Base-by-base conservation (phyloP, 2,888 invertebrate species). In the Eupithecia vulgata region DNA sequence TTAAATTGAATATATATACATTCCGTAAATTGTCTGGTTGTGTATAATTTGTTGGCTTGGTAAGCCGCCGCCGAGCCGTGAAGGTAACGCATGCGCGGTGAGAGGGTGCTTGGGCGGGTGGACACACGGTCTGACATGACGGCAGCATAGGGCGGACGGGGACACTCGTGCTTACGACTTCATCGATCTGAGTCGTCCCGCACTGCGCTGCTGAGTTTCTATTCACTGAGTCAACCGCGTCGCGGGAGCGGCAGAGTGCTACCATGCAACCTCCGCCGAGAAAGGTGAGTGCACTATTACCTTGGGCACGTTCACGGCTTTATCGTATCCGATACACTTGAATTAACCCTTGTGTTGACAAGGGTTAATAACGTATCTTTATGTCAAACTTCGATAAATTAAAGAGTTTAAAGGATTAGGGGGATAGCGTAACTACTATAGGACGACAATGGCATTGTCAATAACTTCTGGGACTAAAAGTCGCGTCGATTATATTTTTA, bases 251-350 rank as follows among this genome's bases (percentile, higher is more conserved):
- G 75, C 76, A 72, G 70, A 76, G 72, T 70, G 72, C 79, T 90
- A 91, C 86, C 94, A 97, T 97, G 97, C 97, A 97, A 96, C 97
- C 97, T 87, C 97, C 97, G 87, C 97, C 97, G 89, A 96, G 97
- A 94, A 97, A 97, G 97, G 97, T 97, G 95, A 96, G 95, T 89
- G 65, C 67, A 78, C 75, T 30, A n/a, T n/a, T n/a, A 62, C 21
- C 67, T 45, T 62, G 48, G 48, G 10, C 7, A 69, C 71, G 59
- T 64, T 35, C 70, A 74, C 71, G 61, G 57, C 25, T 52, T 66
- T 59, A 52, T 35, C 52, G 3, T 45, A 37, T 45, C 25, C 48
- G 25, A 65, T 37, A 71, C 35, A 68, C 45, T 65, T 62, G n/a
- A 12, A 25, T 42, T 17, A 1, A 67, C 59, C 8, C n/a, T 8